These are phyloP conservation scores for Mormyrus lacerda DNA, from an alignment of 2,113 vertebrate species.

Conservation along the genomic window DNA sequence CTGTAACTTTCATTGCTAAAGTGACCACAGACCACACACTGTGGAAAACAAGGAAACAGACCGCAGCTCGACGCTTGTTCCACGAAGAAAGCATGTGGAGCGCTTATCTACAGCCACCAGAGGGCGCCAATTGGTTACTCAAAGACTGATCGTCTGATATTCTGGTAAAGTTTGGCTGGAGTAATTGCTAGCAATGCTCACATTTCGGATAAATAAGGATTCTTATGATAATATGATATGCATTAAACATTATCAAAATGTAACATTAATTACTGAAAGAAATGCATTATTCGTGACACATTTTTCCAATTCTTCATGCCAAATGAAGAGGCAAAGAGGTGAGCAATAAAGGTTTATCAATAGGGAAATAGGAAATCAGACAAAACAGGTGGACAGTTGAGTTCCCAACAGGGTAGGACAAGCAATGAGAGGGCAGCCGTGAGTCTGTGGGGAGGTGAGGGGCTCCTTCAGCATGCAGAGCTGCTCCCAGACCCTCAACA, in stretches of 20 bases:
- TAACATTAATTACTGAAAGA: neutral
- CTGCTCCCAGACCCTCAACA: neutral
- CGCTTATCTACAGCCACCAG: constrained; percentile 24
- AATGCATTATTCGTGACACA: neutral
- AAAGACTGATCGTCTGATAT: constrained; percentile 14
- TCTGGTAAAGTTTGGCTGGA: neutral
- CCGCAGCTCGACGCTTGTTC: neutral
- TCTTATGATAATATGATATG: neutral
- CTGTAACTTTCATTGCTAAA: neutral
- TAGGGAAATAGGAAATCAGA: neutral
- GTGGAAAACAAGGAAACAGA: neutral
- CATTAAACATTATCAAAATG: neutral
- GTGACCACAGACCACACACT: neutral
- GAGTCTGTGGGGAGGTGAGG: neutral
- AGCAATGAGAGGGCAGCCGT: neutral
- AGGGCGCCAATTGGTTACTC: constrained; percentile 27
- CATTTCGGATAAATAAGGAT: neutral
- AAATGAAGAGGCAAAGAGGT: neutral
- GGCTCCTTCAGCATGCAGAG: neutral
- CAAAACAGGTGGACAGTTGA: neutral
- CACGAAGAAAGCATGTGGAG: neutral
- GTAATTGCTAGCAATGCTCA: neutral
- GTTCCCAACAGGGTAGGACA: neutral
- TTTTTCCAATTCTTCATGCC: neutral
- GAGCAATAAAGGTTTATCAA: neutral